Evolutionary conservation across 2,113 vertebrate species (phyloP).

Genomic region (Scatophagus argus): DNA sequence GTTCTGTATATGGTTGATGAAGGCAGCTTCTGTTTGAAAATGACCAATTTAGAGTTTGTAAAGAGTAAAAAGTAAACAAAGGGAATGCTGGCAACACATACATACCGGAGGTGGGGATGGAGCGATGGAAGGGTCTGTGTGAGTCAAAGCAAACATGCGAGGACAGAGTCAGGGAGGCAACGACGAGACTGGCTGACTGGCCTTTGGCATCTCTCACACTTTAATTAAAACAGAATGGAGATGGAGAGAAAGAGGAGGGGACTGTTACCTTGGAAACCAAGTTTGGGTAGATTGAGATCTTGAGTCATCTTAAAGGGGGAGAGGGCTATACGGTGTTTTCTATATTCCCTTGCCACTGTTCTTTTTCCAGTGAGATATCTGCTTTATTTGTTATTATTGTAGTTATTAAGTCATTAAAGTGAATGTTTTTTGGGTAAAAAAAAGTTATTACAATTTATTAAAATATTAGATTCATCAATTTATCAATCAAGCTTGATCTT

Average conservation of each 20-base stretch:
- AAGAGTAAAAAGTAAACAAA: conserved; percentile 16
- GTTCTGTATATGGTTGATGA: neutral
- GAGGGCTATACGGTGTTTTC: neutral
- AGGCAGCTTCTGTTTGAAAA: conserved; percentile 3
- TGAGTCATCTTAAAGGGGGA: conserved; percentile 37
- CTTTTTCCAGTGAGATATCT: no score
- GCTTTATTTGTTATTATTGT: neutral
- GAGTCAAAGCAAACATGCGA: conserved; percentile 75
- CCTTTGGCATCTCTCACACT: conserved; percentile 77
- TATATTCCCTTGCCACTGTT: neutral
- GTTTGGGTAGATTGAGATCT: conserved; percentile 49
- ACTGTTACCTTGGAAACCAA: conserved; percentile 66
- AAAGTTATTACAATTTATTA: no score
- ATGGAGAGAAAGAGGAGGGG: conserved; percentile 47
- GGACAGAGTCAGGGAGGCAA: conserved; percentile 54
- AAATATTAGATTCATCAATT: no score
- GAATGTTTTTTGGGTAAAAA: no score
- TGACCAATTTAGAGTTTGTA: neutral
- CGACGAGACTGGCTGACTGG: conserved; percentile 46
- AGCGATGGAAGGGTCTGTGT: conserved; percentile 37
- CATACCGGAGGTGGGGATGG: neutral
- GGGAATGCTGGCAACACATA: neutral
- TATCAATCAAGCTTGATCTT: neutral
- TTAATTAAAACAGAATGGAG: conserved; percentile 81
- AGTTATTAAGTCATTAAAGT: neutral